A percentile compares a stretch with the other conserved stretches of the same genome.
Conservation (phyloP, 2,113 vertebrate genomes). For the Colius striatus region DNA sequence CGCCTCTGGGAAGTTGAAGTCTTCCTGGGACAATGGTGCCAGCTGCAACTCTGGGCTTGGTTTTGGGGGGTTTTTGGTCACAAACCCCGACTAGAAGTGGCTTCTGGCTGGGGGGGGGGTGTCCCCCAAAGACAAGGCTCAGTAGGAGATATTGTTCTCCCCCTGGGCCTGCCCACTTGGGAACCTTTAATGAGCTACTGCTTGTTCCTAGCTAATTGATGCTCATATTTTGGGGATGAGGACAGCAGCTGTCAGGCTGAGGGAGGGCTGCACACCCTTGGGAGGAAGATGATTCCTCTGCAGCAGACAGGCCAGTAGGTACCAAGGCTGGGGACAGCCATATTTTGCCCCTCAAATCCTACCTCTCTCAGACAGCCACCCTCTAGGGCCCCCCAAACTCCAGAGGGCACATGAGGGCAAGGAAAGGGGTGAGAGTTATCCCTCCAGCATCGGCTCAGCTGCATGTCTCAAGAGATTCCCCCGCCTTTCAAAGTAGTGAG, state of each 20-base stretch:
- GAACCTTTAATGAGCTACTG: background rate
- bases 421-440: background rate
- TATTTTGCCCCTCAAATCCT: fast-evolving
- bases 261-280: fast-evolving
- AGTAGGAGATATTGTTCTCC: fast-evolving
- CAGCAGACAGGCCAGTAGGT: fast-evolving
- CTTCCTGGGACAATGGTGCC: background rate
- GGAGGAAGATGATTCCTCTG: background rate
- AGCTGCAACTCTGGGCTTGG: background rate
- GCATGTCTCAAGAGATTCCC: fast-evolving
- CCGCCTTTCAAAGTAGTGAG: background rate
- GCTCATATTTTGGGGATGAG: fast-evolving
- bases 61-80: background rate
- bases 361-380: fast-evolving
- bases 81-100: fast-evolving
- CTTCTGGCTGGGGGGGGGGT: background rate
- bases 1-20: slow-evolving; percentile 1
- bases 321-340: background rate
- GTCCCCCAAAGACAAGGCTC: background rate
- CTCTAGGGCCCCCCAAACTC: background rate
- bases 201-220: background rate
- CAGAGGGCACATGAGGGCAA: fast-evolving
- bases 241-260: background rate
- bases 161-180: background rate
- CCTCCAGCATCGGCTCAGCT: background rate